Evolutionary conservation across 2,113 vertebrate species (phyloP), one percentile per base, ranked within the genome.

Genomic region (Calcarius ornatus): DNA sequence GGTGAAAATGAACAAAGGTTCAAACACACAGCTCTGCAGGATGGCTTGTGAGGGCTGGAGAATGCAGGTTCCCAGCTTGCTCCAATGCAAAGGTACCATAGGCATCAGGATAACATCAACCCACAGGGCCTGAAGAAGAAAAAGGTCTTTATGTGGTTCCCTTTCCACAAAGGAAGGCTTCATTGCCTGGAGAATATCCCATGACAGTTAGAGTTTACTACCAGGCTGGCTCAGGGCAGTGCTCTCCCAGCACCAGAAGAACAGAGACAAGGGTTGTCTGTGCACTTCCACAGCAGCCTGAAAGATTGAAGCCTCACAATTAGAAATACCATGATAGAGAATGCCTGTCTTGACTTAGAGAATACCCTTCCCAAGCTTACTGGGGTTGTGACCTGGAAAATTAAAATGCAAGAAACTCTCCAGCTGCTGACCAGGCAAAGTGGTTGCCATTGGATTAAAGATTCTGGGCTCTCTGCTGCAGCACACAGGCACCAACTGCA

Each of bases 151-250:
- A 77, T 65, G 68, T 53, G 25, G 63, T 48, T 94, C 37, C 22
- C 28, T 30, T 48, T 54, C 47, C 61, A 90, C 10, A 12, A 77
- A 88, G 59, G 64, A 65, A 94, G 80, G 59, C 37, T 95, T 86
- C 45, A 83, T 59, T 88, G 89, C 80, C 72, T 81, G 76, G n/a
- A 80, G 72, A 90, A 65, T 11, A 79, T 79, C 88, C 51, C 61
- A 42, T 64, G 81, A 94, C 73, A 87, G 50, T 75, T 68, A 30
- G 38, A 63, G 56, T 71, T 91, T 76, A 70, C 35, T n/a, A n/a
- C 59, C 53, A 23, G 20, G 66, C 45, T 2, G 2, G 66, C 54
- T 78, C 68, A 69, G 70, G 48, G 66, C 78, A 82, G 28, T 14
- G 37, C 50, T 84, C 42, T 88, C 72, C 40, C 50, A 88, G 64